Percentiles rank a stretch among this genome's conserved stretches.
These are phyloP conservation scores for Bos taurus DNA, from an alignment of 2,113 vertebrate species.

Conservation along the genomic window DNA sequence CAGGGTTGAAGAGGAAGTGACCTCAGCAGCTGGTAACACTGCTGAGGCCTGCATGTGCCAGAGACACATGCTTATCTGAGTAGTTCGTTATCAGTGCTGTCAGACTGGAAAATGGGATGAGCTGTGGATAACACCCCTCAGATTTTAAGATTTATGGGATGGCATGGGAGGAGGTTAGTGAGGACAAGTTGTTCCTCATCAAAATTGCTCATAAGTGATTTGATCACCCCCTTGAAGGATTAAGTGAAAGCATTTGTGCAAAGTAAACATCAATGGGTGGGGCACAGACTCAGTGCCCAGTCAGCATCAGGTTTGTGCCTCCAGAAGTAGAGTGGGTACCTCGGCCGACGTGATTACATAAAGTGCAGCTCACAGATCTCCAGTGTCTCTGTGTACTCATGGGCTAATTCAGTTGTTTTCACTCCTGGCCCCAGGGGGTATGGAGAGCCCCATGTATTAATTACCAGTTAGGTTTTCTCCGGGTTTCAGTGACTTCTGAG, in stretches of 20 bases:
- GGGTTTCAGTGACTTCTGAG: constrained; percentile 18
- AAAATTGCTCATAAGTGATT: background rate
- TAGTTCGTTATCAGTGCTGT: background rate
- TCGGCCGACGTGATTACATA: background rate
- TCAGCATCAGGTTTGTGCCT: background rate
- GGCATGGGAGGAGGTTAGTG: background rate
- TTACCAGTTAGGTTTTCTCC: constrained; percentile 40
- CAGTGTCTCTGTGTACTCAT: background rate
- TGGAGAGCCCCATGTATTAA: constrained; percentile 25
- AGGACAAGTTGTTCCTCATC: background rate
- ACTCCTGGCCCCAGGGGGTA: background rate
- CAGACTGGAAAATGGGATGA: background rate
- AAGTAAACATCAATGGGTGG: background rate
- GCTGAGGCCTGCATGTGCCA: background rate
- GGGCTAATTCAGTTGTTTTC: background rate
- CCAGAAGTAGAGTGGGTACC: background rate
- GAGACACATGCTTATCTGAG: background rate
- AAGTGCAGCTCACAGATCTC: background rate
- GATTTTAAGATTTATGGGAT: background rate
- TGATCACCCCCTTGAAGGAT: background rate
- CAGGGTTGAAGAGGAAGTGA: too few relatives aligned
- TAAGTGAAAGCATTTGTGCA: background rate
- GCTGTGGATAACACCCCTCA: background rate
- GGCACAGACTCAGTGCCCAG: background rate
- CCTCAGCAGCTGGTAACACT: background rate